Evolutionary conservation across 92 coral and sea anemone genomes (phyloP).

Genomic region (Epizoanthus stellaris): DNA sequence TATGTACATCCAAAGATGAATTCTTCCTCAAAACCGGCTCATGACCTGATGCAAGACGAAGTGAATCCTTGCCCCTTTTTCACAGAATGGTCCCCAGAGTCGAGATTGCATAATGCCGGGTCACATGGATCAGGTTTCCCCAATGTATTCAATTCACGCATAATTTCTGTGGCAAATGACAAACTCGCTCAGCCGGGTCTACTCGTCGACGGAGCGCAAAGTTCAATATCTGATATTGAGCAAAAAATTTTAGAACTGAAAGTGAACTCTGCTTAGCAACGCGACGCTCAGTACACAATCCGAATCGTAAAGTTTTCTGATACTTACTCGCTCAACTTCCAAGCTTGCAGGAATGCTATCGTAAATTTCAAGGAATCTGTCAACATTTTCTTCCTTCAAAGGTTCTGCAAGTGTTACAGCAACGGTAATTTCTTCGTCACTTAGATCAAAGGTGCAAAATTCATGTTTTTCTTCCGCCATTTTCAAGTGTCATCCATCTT

Average conservation of each 20-base stretch:
- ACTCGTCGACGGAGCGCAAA: background rate
- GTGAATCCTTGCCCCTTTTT: slow-evolving; percentile 48
- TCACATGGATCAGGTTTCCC: slow-evolving; percentile 61
- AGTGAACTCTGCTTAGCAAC: slow-evolving; percentile 71
- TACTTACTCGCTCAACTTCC: slow-evolving; percentile 75
- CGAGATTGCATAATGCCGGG: slow-evolving; percentile 66
- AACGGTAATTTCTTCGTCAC: slow-evolving; percentile 68
- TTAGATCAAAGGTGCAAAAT: slow-evolving; percentile 37
- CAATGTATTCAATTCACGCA: slow-evolving; percentile 61
- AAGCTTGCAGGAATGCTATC: slow-evolving; percentile 89
- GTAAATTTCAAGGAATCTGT: slow-evolving; percentile 86
- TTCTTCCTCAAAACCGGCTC: background rate
- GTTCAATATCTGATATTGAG: background rate
- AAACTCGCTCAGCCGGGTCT: slow-evolving; percentile 1
- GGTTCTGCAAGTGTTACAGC: slow-evolving; percentile 86
- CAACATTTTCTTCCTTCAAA: slow-evolving; percentile 88
- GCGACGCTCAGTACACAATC: background rate
- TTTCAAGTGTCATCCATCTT: slow-evolving; percentile 53
- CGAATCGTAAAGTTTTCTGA: background rate
- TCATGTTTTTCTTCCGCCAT: slow-evolving; percentile 72
- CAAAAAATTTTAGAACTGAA: background rate
- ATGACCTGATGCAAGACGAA: slow-evolving; percentile 29
- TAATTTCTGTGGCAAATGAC: slow-evolving; percentile 31
- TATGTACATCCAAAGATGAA: background rate
- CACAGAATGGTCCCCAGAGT: slow-evolving; percentile 39